These are phyloP conservation scores for Apocheima hispidaria DNA, from an alignment of 2,888 invertebrate genomes.

Conservation along the genomic window DNA sequence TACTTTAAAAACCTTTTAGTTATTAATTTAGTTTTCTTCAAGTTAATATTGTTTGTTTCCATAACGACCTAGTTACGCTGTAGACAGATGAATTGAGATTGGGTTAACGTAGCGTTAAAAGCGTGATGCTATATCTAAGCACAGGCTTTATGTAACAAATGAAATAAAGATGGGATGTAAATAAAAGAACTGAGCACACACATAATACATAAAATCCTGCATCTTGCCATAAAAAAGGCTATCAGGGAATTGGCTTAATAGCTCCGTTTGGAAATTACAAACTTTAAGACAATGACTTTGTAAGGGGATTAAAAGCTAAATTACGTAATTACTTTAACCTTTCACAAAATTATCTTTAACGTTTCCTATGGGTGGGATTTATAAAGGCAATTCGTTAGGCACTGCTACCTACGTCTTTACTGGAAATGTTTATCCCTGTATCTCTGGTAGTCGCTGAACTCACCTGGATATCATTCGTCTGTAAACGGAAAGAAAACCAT, in stretches of 20 bases:
- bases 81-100: no score
- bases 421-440: conserved; percentile 37
- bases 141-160: background rate
- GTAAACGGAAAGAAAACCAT: conserved; percentile 34
- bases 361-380: conserved; percentile 49
- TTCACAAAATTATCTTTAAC: conserved; percentile 51
- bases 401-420: conserved; percentile 45
- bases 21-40: no score
- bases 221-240: conserved; percentile 42
- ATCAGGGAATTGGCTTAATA: conserved; percentile 46
- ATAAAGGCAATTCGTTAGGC: conserved; percentile 48
- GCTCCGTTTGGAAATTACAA: conserved; percentile 55
- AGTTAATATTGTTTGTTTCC: no score
- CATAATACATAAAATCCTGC: conserved; percentile 17
- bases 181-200: background rate
- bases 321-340: conserved; percentile 59
- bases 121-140: no score
- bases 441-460: conserved; percentile 35
- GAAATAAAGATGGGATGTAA: background rate
- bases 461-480: conserved; percentile 27
- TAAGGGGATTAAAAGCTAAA: conserved; percentile 56
- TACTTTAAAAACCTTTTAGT: no score
- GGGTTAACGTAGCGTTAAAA: no score
- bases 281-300: conserved; percentile 57
- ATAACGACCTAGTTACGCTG: no score